Conservation (phyloP, 2,797 vertebrate genomes). For the Sebastes cheni region DNA sequence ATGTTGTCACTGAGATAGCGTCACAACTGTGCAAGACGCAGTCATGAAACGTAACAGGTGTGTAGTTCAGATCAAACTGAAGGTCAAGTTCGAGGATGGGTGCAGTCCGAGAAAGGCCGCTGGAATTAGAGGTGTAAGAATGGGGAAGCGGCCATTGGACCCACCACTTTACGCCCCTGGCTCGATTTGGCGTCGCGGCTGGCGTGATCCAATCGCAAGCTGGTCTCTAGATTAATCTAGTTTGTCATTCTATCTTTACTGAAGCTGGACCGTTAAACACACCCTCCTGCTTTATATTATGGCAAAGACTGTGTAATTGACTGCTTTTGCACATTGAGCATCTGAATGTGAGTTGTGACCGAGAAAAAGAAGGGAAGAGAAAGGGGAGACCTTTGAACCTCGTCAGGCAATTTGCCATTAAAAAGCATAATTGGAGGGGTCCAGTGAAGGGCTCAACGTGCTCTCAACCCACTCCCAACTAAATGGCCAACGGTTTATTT, state of each 20-base stretch:
- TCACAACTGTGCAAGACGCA: neutral
- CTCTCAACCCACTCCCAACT: slow-evolving; percentile 48
- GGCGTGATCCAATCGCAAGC: neutral
- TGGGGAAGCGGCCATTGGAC: neutral
- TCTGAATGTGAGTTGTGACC: slow-evolving; percentile 24
- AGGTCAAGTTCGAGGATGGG: neutral
- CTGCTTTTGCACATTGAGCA: slow-evolving; percentile 1
- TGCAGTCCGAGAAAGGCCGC: neutral
- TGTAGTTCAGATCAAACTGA: neutral
- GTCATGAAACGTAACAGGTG: neutral
- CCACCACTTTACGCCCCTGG: no score
- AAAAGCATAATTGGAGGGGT: slow-evolving; percentile 50
- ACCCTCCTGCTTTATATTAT: slow-evolving; percentile 1
- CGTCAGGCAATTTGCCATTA: slow-evolving; percentile 42
- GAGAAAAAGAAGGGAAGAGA: slow-evolving; percentile 30
- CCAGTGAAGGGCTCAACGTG: slow-evolving; percentile 24
- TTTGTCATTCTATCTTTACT: neutral
- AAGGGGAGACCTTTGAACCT: slow-evolving; percentile 38
- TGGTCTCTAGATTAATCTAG: neutral
- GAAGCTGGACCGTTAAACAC: neutral
- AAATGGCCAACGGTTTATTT: slow-evolving; percentile 69
- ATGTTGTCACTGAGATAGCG: neutral
- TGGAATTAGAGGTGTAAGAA: neutral
- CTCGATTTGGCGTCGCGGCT: neutral
- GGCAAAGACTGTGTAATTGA: slow-evolving; percentile 8